These are phyloP conservation scores for Trissolcus japonicus DNA, from an alignment of 2,888 invertebrate species.

Conservation along the genomic window DNA sequence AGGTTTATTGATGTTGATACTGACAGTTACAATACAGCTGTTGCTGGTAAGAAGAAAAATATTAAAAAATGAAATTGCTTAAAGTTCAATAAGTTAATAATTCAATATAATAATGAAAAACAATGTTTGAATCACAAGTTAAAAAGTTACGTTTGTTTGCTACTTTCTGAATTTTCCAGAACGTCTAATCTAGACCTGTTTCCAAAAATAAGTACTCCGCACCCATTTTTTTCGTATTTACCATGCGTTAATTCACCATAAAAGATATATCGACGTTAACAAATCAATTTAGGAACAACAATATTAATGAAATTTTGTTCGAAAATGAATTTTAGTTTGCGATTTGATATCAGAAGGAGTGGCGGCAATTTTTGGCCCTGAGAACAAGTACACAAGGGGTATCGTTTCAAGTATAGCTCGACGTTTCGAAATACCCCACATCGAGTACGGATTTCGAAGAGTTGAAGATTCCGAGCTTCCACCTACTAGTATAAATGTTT, in stretches of 20 bases:
- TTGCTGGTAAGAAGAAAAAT: constrained; percentile 57
- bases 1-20: constrained; percentile 64
- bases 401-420: constrained; percentile 90
- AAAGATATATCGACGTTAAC: no score
- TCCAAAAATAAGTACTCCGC: no score
- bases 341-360: constrained; percentile 90
- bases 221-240: not conserved
- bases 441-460: constrained; percentile 87
- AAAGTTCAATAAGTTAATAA: not conserved
- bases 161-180: no score
- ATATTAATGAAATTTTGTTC: not conserved
- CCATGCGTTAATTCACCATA: not conserved
- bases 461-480: constrained; percentile 73
- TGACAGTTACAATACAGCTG: constrained; percentile 68
- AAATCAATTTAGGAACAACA: not conserved
- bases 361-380: constrained; percentile 94
- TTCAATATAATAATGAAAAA: not conserved
- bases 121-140: not conserved
- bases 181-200: no score
- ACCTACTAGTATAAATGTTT: constrained; percentile 81
- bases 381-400: constrained; percentile 89
- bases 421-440: constrained; percentile 89
- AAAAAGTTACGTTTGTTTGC: not conserved
- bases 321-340: constrained; percentile 81
- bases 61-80: not conserved